A percentile compares a stretch with the other conserved stretches of the same genome.
phyloP scores from a whole-genome alignment of 2,888 invertebrate genomes.

The Agelastica alni region DNA sequence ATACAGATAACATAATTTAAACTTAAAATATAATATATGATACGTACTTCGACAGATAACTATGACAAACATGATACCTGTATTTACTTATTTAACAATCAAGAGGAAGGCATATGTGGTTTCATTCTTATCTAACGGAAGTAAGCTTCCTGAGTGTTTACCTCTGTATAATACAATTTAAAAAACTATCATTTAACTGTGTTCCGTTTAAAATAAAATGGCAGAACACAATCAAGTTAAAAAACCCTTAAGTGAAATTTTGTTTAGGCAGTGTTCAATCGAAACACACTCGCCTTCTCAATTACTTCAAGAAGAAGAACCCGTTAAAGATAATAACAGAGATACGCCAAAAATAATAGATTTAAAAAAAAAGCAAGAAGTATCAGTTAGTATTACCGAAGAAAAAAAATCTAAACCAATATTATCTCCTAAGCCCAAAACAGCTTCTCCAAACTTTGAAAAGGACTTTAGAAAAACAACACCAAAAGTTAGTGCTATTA shows the following conservation, averaged over 20 bases:
- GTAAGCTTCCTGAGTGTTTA: neutral
- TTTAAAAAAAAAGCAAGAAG: conserved; percentile 12
- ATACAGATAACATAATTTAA: no score
- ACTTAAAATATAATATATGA: no score
- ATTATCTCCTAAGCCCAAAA: conserved; percentile 2
- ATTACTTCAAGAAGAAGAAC: conserved; percentile 28
- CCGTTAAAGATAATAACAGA: conserved; percentile 21
- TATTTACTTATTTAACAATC: neutral
- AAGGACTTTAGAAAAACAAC: neutral
- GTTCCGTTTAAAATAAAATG: conserved; percentile 19
- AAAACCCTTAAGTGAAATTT: conserved; percentile 42
- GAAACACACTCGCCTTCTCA: conserved; percentile 45
- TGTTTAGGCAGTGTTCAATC: conserved; percentile 47
- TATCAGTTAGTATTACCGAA: neutral
- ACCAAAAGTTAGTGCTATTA: neutral
- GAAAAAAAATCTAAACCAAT: neutral
- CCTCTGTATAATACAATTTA: neutral
- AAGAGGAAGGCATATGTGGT: conserved; percentile 1
- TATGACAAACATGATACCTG: no score
- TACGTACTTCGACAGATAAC: no score
- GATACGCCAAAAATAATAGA: conserved; percentile 24
- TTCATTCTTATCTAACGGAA: conserved; percentile 1
- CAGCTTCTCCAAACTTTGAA: neutral
- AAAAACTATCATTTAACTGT: neutral
- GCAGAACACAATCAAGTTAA: conserved; percentile 39